Conservation (phyloP, 2,113 vertebrate species). For the Tapirus terrestris region DNA sequence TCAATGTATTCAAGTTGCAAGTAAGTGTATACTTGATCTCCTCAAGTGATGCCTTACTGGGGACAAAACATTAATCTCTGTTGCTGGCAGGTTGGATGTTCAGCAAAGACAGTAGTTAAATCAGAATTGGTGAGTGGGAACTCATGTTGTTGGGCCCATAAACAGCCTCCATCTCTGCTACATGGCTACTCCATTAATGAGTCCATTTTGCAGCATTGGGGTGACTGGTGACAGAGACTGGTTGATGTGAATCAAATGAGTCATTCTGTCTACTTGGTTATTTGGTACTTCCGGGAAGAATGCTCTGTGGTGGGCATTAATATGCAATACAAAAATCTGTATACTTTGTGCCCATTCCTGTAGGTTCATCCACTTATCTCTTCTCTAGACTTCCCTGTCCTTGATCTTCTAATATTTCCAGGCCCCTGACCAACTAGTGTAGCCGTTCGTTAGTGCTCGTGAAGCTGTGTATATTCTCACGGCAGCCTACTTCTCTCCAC, state of each 20-base stretch:
- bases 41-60: neutral
- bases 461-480: neutral
- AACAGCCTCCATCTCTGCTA: neutral
- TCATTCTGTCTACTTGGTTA: neutral
- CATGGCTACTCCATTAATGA: neutral
- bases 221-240: neutral
- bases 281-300: neutral
- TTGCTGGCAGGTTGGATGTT: neutral
- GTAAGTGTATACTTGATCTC: neutral
- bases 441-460: neutral
- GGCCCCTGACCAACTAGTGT: neutral
- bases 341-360: neutral
- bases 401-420: neutral
- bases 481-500: neutral
- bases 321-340: neutral
- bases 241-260: neutral
- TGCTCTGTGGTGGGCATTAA: neutral
- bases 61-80: neutral
- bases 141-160: neutral
- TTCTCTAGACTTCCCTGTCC: neutral
- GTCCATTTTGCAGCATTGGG: neutral
- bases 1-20: neutral
- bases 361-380: neutral
- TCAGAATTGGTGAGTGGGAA: neutral
- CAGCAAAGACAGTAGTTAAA: neutral